These are phyloP conservation scores for Myotis pilosus DNA, from an alignment of 2,797 vertebrate genomes.

Conservation along the genomic window DNA sequence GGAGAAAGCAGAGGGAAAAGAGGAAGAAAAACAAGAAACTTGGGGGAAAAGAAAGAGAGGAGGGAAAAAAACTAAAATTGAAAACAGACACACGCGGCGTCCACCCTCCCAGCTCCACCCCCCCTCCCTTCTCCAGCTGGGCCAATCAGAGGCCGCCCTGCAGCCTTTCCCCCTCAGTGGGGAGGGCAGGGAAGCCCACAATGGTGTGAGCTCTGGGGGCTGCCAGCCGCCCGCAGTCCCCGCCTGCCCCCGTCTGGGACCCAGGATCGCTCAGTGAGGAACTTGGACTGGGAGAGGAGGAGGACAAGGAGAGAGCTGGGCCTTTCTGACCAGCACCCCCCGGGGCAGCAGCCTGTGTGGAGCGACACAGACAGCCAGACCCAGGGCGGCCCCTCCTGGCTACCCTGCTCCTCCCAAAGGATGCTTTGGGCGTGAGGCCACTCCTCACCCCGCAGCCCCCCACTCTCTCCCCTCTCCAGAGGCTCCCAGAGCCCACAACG, in stretches of 20 bases:
- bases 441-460: not conserved
- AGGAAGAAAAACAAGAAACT: constrained; percentile 81
- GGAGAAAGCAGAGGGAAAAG: constrained; percentile 69
- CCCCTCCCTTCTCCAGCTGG: constrained; percentile 51
- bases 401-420: constrained; percentile 51
- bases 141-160: constrained; percentile 74
- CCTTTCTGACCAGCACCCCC: not conserved
- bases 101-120: constrained; percentile 65
- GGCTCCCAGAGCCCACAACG: not conserved
- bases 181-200: constrained; percentile 56
- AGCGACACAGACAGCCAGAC: not conserved
- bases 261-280: not conserved
- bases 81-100: constrained; percentile 83
- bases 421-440: constrained; percentile 71
- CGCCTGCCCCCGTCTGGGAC: constrained; percentile 55
- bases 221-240: constrained; percentile 44
- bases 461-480: not conserved
- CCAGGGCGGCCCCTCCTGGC: constrained; percentile 63
- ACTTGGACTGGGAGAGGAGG: constrained; percentile 18
- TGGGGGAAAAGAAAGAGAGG: constrained; percentile 75
- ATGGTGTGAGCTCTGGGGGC: constrained; percentile 66
- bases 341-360: not conserved
- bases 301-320: not conserved
- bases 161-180: constrained; percentile 77
- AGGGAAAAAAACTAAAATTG: constrained; percentile 82